phyloP scores from a whole-genome alignment of 2,888 invertebrate genomes.

The Hirtodrosophila cameraria region DNA sequence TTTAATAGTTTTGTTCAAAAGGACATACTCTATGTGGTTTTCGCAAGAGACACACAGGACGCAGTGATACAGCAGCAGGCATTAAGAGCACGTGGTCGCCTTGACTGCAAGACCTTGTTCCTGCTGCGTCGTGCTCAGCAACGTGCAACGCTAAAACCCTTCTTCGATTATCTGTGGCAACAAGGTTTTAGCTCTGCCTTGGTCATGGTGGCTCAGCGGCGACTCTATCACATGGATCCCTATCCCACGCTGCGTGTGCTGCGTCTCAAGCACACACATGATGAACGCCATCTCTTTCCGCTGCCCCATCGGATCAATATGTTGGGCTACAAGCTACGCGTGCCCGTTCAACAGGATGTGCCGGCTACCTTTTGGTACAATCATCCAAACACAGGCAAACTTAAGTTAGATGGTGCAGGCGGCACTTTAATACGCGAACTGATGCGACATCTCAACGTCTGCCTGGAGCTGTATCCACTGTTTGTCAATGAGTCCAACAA shows the following conservation, averaged over 20 bases:
- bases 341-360: conserved; percentile 67
- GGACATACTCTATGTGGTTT: conserved; percentile 47
- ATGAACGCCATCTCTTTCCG: conserved; percentile 47
- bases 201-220: conserved; percentile 37
- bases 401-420: conserved; percentile 52
- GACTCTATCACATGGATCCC: conserved; percentile 63
- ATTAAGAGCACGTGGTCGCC: conserved; percentile 37
- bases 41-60: conserved; percentile 46
- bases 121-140: conserved; percentile 19
- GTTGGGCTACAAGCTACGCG: conserved; percentile 50
- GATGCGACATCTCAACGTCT: conserved; percentile 60
- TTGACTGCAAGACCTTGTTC: conserved; percentile 52
- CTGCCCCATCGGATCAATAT: conserved; percentile 23
- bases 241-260: conserved; percentile 58
- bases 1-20: conserved; percentile 21
- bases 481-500: conserved; percentile 53
- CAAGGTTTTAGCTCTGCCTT: conserved; percentile 57
- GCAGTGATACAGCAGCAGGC: conserved; percentile 41
- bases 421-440: conserved; percentile 50
- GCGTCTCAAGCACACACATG: conserved; percentile 3
- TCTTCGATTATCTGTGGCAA: conserved; percentile 59
- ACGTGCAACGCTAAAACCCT: not conserved
- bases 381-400: not conserved
- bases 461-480: conserved; percentile 44
- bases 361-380: conserved; percentile 64